A percentile compares a stretch with the other conserved stretches of the same genome.
phyloP scores from a whole-genome alignment of 2,888 invertebrate species.

The Bembecia ichneumoniformis region DNA sequence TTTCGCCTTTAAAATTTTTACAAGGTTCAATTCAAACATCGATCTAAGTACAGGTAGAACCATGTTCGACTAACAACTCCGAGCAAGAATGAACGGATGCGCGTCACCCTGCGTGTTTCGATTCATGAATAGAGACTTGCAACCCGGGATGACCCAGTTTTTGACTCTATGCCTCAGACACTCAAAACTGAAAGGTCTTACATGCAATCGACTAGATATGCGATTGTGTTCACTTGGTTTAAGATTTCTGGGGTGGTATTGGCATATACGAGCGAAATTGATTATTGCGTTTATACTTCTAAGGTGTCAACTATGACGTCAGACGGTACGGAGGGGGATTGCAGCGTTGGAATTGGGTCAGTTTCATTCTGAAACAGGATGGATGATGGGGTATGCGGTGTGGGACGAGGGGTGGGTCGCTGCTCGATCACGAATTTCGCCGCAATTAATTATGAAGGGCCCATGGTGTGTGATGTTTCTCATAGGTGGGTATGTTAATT shows the following conservation, averaged over 20 bases:
- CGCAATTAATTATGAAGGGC: slow-evolving; percentile 26
- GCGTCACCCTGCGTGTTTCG: slow-evolving; percentile 57
- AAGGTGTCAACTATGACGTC: slow-evolving; percentile 68
- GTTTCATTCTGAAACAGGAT: slow-evolving; percentile 77
- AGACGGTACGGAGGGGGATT: slow-evolving; percentile 59
- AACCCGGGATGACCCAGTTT: slow-evolving; percentile 79
- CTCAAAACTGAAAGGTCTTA: slow-evolving; percentile 24
- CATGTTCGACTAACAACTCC: slow-evolving; percentile 41
- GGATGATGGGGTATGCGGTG: slow-evolving; percentile 18
- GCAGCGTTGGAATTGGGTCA: slow-evolving; percentile 71
- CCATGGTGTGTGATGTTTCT: slow-evolving; percentile 1
- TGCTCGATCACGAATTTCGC: slow-evolving; percentile 40
- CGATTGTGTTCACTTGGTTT: slow-evolving; percentile 7
- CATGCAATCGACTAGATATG: slow-evolving; percentile 11
- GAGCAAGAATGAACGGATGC: slow-evolving; percentile 56
- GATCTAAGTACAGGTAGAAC: slow-evolving; percentile 24
- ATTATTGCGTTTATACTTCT: slow-evolving; percentile 28
- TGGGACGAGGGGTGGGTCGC: slow-evolving; percentile 23
- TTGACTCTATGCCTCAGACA: slow-evolving; percentile 45
- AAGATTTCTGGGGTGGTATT: slow-evolving; percentile 12
- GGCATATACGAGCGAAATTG: slow-evolving; percentile 21
- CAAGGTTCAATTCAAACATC: slow-evolving; percentile 27
- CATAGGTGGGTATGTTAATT: neutral
- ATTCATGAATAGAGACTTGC: slow-evolving; percentile 75
- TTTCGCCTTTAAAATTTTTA: neutral